Percentiles rank a stretch among this genome's conserved stretches.
Conservation (phyloP, 30 jellyfish, hydroid and myxozoan species). For the Clytia hemisphaerica region DNA sequence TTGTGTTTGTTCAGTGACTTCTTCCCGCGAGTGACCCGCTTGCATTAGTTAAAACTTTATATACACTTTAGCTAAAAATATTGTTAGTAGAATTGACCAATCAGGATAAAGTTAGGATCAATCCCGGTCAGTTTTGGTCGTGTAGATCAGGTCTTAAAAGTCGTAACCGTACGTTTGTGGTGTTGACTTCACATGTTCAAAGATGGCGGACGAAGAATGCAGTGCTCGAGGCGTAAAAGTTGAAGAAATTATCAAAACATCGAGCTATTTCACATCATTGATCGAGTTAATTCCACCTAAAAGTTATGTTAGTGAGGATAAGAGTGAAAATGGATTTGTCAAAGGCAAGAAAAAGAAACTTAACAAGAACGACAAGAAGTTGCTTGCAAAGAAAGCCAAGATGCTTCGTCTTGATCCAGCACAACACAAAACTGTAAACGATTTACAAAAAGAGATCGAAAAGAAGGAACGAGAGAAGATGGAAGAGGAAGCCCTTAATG, state of each 20-base stretch:
- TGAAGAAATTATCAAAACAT: conserved; percentile 35
- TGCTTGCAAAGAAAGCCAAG: conserved; percentile 76
- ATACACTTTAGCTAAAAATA: neutral
- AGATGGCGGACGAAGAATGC: conserved; percentile 71
- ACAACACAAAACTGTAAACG: conserved; percentile 53
- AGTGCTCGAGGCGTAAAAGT: conserved; percentile 6
- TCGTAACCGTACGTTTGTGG: too few species aligned
- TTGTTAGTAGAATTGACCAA: neutral
- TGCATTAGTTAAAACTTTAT: neutral
- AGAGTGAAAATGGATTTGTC: neutral
- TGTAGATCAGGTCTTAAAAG: too few species aligned
- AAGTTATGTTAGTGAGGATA: conserved; percentile 42
- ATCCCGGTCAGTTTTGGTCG: neutral
- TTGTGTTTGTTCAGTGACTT: neutral
- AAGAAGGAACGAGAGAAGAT: conserved; percentile 29
- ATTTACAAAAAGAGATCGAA: conserved; percentile 71
- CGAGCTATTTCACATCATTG: conserved; percentile 71
- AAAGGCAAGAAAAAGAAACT: conserved; percentile 35
- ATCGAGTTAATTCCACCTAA: conserved; percentile 83
- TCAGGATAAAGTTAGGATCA: neutral
- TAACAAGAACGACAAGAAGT: conserved; percentile 32
- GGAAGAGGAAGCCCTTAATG: conserved; percentile 22
- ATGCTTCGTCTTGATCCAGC: conserved; percentile 65
- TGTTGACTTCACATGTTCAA: conserved; percentile 21
- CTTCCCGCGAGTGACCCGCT: neutral